Evolutionary conservation across 2,797 vertebrate genomes (phyloP).

Genomic region (Podargus strigoides): DNA sequence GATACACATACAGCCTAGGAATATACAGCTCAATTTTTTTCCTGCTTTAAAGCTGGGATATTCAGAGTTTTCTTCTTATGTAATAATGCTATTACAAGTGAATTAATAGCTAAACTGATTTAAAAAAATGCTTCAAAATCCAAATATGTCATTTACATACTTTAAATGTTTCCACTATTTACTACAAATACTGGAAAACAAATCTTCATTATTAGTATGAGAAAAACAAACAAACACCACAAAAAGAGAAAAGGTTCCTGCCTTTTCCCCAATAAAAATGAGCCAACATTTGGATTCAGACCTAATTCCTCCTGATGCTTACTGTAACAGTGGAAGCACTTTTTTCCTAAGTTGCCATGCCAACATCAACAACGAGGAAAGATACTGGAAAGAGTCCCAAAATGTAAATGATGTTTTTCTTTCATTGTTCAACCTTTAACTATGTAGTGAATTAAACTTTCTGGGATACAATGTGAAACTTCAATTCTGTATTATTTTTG

Average conservation of each 20-base stretch:
- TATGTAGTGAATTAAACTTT: neutral
- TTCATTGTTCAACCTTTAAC: neutral
- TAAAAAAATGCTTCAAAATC: neutral
- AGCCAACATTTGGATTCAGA: neutral
- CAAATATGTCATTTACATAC: neutral
- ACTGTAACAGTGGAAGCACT: neutral
- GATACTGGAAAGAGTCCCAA: neutral
- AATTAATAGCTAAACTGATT: neutral
- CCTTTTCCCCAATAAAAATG: neutral
- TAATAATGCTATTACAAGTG: neutral
- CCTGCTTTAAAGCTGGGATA: neutral
- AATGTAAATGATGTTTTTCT: neutral
- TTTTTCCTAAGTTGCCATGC: neutral
- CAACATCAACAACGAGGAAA: conserved; percentile 30
- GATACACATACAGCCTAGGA: neutral
- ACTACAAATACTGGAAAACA: neutral
- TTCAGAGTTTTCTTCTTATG: neutral
- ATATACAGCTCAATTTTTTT: neutral
- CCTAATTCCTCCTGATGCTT: neutral
- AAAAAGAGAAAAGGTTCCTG: neutral
- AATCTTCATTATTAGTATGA: neutral
- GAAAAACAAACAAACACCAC: neutral
- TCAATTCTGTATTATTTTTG: neutral
- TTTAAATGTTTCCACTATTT: neutral
- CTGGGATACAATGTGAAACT: neutral